phyloP scores from a whole-genome alignment of 2,888 invertebrate genomes.

The Callyntrura guangdongensis region DNA sequence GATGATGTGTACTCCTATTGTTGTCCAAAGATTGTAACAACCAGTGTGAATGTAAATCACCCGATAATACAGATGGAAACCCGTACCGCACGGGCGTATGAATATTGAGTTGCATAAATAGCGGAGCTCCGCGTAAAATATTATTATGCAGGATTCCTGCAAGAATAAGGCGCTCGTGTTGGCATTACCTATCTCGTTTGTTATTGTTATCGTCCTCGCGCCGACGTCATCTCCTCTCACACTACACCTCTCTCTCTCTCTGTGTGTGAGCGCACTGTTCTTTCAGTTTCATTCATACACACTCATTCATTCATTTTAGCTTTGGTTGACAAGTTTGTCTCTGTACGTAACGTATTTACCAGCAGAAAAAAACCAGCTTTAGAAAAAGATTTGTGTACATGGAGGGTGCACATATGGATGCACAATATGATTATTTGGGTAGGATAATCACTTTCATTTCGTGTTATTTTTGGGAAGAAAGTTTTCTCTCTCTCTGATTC shows the following conservation, averaged over 20 bases:
- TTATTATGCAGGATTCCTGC: not conserved
- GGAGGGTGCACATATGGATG: not conserved
- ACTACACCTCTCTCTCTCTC: not conserved
- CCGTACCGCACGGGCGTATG: no score
- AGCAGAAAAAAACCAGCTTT: not conserved
- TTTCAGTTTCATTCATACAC: conserved; percentile 64
- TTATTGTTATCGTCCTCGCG: conserved; percentile 13
- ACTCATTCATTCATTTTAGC: conserved; percentile 49
- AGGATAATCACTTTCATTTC: conserved; percentile 40
- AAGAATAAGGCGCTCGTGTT: conserved; percentile 8
- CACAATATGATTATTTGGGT: not conserved
- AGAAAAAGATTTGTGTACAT: not conserved
- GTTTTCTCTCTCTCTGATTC: conserved; percentile 43
- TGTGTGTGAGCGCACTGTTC: not conserved
- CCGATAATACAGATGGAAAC: not conserved
- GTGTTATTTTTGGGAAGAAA: conserved; percentile 76
- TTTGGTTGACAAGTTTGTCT: conserved; percentile 65
- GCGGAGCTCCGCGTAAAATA: conserved; percentile 26
- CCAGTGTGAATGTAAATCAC: conserved; percentile 40
- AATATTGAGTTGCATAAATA: not conserved
- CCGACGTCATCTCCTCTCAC: not conserved
- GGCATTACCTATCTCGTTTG: not conserved
- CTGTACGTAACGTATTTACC: not conserved
- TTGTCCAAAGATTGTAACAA: conserved; percentile 10
- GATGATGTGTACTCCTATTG: no score